Evolutionary conservation across 2,113 vertebrate species (phyloP).

Genomic region (Sarotherodon lohbergeri): DNA sequence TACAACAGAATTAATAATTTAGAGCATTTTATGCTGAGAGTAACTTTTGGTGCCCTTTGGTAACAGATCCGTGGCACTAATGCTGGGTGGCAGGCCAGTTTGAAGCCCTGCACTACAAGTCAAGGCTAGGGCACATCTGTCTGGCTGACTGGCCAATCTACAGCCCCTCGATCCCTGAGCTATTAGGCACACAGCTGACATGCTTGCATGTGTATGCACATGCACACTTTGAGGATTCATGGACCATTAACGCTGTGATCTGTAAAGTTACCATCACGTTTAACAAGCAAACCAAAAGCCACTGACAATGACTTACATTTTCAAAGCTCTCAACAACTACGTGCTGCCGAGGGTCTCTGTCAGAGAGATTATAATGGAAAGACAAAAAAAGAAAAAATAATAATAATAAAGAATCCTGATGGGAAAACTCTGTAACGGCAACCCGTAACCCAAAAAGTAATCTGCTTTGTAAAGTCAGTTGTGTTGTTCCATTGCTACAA

Average conservation of each 20-base stretch:
- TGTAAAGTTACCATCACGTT: not conserved
- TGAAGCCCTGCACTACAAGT: constrained; percentile 15
- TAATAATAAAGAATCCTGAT: not conserved
- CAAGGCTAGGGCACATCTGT: constrained; percentile 41
- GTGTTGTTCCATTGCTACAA: not conserved
- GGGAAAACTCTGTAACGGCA: not conserved
- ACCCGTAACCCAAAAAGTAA: not conserved
- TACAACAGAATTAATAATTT: constrained; percentile 50
- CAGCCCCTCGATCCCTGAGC: constrained; percentile 13
- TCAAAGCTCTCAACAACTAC: not conserved
- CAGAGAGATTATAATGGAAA: not conserved
- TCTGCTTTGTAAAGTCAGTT: not conserved
- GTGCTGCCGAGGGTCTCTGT: not conserved
- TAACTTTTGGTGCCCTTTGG: constrained; percentile 33
- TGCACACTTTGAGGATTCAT: constrained; percentile 8
- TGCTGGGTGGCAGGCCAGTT: constrained; percentile 38
- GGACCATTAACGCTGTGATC: constrained; percentile 23
- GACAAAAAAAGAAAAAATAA: not conserved
- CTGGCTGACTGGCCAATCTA: constrained; percentile 36
- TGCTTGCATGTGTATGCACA: not conserved
- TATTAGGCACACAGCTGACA: constrained; percentile 18
- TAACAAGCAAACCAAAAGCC: not conserved
- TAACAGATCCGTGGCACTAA: constrained; percentile 44
- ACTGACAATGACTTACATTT: not conserved
- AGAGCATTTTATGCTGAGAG: constrained; percentile 42